phyloP scores from a whole-genome alignment of 2,113 vertebrate genomes.

The Propithecus coquereli region DNA sequence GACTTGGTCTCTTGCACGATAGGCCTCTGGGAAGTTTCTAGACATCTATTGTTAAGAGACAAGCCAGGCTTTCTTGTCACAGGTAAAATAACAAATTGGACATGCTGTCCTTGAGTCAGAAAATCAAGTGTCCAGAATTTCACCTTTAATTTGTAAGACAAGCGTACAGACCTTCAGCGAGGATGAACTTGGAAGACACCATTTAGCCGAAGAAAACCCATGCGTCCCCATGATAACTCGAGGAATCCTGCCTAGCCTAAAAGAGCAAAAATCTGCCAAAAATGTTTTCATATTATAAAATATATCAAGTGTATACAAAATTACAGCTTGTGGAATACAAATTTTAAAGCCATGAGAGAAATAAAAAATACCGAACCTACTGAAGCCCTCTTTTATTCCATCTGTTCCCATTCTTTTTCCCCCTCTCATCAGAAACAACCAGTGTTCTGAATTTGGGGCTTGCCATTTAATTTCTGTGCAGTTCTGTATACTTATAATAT shows the following conservation, averaged over 20 bases:
- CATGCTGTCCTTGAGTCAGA: background rate
- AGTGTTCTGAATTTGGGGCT: background rate
- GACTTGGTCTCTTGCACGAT: background rate
- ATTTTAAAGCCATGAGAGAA: background rate
- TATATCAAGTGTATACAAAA: background rate
- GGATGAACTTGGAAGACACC: background rate
- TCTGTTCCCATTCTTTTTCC: background rate
- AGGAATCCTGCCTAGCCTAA: background rate
- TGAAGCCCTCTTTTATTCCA: background rate
- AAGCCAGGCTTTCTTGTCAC: background rate
- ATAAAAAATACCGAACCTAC: background rate
- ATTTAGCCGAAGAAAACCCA: background rate
- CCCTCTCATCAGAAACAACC: background rate
- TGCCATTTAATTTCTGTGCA: background rate
- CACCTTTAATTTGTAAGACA: background rate
- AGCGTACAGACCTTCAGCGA: background rate
- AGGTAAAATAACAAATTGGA: background rate
- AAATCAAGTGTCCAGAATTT: background rate
- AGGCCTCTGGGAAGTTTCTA: background rate
- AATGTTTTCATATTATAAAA: background rate
- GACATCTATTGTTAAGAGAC: background rate
- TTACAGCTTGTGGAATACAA: background rate
- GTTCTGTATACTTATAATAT: background rate
- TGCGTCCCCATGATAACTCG: background rate
- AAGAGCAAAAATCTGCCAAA: background rate